Evolutionary conservation across 1,140 invertebrate genomes (phyloP).

Genomic region (Euura saliciscinereae): DNA sequence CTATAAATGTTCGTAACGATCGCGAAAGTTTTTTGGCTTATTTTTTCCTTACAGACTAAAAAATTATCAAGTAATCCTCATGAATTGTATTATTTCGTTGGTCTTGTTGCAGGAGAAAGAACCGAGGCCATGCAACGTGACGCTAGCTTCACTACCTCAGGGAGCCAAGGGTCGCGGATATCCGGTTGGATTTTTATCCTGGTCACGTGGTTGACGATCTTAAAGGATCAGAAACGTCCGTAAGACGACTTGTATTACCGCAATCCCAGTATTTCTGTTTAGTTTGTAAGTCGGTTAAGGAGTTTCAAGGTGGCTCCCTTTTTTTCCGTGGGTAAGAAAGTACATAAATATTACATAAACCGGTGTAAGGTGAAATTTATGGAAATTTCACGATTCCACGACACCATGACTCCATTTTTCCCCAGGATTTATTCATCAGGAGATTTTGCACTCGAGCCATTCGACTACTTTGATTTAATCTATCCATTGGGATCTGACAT

Average conservation of each 20-base stretch:
- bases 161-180: conserved; percentile 1
- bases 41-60: no score
- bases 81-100: conserved; percentile 12
- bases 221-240: neutral
- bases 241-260: neutral
- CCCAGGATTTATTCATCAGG: no score
- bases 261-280: conserved; percentile 9
- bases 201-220: neutral
- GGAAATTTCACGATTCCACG: no score
- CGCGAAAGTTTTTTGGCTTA: no score
- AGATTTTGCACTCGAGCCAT: no score
- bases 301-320: neutral
- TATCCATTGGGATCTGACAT: no score
- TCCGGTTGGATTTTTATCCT: neutral
- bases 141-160: conserved; percentile 42
- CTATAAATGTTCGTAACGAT: no score
- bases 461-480: no score
- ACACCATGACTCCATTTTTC: no score
- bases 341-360: neutral
- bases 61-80: no score
- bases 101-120: conserved; percentile 52
- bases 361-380: neutral
- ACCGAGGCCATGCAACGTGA: conserved; percentile 60
- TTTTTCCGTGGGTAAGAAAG: neutral
- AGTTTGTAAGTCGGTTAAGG: neutral